These are phyloP conservation scores for Drosophila anceps DNA, from an alignment of 2,888 invertebrate genomes.

Conservation along the genomic window DNA sequence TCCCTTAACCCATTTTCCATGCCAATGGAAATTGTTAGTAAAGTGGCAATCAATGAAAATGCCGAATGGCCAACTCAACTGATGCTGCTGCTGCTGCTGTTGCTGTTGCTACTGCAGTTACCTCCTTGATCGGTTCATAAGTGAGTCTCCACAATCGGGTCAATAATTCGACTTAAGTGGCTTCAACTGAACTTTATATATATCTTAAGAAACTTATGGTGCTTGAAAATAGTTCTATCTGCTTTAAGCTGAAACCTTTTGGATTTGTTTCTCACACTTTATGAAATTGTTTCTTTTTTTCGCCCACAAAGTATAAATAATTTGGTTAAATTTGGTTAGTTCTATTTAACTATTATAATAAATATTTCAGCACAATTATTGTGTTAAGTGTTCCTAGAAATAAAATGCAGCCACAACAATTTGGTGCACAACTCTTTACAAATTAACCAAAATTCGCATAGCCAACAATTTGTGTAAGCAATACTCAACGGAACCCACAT, in stretches of 20 bases:
- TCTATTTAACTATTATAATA: background rate
- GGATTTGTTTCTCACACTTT: background rate
- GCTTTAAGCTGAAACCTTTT: background rate
- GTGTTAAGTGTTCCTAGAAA: background rate
- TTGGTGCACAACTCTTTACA: slow-evolving; percentile 8
- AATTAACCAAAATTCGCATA: slow-evolving; percentile 13
- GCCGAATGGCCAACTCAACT: slow-evolving; percentile 5
- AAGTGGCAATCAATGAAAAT: slow-evolving; percentile 55
- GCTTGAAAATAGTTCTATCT: background rate
- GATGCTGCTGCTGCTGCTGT: slow-evolving; percentile 7
- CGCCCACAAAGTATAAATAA: background rate
- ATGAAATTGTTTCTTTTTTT: background rate
- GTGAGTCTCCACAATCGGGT: slow-evolving; percentile 7
- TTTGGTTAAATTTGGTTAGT: background rate
- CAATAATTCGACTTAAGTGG: slow-evolving; percentile 12
- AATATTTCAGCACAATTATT: slow-evolving; percentile 13
- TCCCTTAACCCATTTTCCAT: slow-evolving; percentile 30
- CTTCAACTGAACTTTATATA: background rate
- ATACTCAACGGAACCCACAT: slow-evolving; percentile 8
- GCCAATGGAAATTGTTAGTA: slow-evolving; percentile 37
- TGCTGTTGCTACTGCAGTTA: background rate
- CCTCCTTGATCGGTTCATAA: slow-evolving; percentile 11
- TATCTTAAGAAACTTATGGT: background rate
- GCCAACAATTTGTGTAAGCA: slow-evolving; percentile 31
- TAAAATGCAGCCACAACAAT: background rate